Evolutionary conservation across 35 echinoderm and acorn worm species (phyloP), one percentile per base, ranked within the genome.

Genomic region (Nesometra sesokonis): DNA sequence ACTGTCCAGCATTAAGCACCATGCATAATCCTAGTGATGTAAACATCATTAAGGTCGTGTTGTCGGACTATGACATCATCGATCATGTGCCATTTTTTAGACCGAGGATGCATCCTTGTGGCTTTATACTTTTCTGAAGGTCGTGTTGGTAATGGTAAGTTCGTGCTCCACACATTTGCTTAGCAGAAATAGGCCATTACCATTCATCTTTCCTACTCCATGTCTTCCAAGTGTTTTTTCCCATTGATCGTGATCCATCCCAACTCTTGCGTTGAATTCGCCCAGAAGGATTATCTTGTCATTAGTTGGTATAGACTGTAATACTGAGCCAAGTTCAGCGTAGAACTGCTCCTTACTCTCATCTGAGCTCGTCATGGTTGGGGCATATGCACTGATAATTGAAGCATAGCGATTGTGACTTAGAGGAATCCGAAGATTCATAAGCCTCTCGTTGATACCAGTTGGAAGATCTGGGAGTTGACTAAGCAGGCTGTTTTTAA

Each of bases 61-160:
- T 84, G 5, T 32, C 80, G 36, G 67, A 83, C 52, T 77, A 78
- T 90, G 17, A 84, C 30, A 79, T 76, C n/a, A n/a, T 84, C 77
- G 0, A 85, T 90, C 82, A 85, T 34, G 78, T 90, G 47, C 88
- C 88, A 90, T 17, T 90, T 46, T 78, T 82, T 80, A 2, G 88
- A 90, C 19, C 88, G 30, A 32, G 81, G 79, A 57, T 82, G 87
- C 17, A 78, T 37, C 88, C 80, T 84, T 11, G 80, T 52, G 29
- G 82, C 78, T 46, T 85, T 90, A 2, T 79, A 43, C 39, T 47
- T 85, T 38, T 90, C 77, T 77, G 76, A 90, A 90, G 57, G 79
- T 21, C 13, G 88, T 90, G 76, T 90, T 90, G 35, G 67, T 90
- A 37, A 90, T 79, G 0, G 76, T 77, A 17, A 89, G 33, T 39